Percentiles rank a stretch among this genome's conserved stretches.
phyloP scores from a whole-genome alignment of 2,113 vertebrate genomes.

The Grus americana region DNA sequence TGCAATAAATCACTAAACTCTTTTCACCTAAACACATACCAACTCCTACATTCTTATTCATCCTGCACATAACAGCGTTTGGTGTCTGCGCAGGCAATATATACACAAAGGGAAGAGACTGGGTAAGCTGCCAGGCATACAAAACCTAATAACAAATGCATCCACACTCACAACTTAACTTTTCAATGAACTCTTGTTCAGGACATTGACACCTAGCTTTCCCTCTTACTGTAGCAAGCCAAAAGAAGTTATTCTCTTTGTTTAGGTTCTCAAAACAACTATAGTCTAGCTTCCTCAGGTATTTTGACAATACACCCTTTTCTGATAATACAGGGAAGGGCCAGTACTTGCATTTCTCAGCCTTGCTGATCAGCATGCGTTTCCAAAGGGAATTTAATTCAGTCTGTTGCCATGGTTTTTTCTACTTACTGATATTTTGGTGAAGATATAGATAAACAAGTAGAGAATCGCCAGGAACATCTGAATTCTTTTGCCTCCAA shows the following conservation, averaged over 20 bases:
- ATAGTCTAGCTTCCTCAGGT: rapidly evolving
- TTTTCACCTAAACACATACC: neutral
- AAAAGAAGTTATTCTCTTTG: neutral
- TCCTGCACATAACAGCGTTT: neutral
- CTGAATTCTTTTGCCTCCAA: constrained; percentile 90
- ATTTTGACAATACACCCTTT: neutral
- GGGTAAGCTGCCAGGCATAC: neutral
- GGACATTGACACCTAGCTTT: neutral
- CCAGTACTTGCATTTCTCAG: neutral
- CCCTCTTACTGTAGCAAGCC: neutral
- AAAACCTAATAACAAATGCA: neutral
- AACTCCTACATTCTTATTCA: neutral
- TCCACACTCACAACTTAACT: neutral
- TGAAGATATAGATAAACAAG: constrained; percentile 97
- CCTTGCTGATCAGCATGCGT: neutral
- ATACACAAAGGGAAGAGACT: neutral
- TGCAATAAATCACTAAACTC: neutral
- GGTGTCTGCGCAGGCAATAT: neutral
- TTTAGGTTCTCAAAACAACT: neutral
- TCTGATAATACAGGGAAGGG: neutral
- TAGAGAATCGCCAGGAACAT: constrained; percentile 88
- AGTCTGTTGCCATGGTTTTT: neutral
- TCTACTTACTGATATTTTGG: constrained; percentile 93
- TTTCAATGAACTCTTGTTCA: neutral
- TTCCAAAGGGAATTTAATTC: neutral